Conservation (phyloP, 2,888 invertebrate species). For the Ophraella communa region DNA sequence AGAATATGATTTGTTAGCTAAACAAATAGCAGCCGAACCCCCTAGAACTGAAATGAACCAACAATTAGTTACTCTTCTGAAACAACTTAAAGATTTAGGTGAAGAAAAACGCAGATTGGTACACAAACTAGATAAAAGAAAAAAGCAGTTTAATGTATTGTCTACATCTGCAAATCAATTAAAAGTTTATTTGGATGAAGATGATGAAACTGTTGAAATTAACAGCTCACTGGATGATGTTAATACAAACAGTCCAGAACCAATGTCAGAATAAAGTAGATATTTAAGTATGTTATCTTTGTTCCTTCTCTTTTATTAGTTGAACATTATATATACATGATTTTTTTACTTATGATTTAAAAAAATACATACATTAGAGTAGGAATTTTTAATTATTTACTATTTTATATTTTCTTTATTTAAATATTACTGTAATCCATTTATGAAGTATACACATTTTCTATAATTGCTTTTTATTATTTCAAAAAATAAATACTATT, state of each 20-base stretch:
- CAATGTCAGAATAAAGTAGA: slow-evolving; percentile 53
- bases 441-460: too few relatives aligned
- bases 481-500: too few relatives aligned
- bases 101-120: slow-evolving; percentile 76
- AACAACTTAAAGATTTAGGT: slow-evolving; percentile 74
- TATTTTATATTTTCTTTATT: too few relatives aligned
- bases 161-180: slow-evolving; percentile 87
- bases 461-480: too few relatives aligned
- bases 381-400: too few relatives aligned
- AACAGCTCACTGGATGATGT: slow-evolving; percentile 59
- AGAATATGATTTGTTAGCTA: slow-evolving; percentile 92
- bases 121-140: slow-evolving; percentile 78
- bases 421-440: too few relatives aligned
- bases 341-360: too few relatives aligned
- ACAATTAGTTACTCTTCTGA: slow-evolving; percentile 72
- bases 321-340: background rate
- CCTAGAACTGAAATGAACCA: slow-evolving; percentile 82
- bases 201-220: slow-evolving; percentile 54
- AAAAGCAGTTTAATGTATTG: slow-evolving; percentile 89
- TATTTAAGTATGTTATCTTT: background rate
- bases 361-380: too few relatives aligned
- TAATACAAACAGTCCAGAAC: slow-evolving; percentile 58
- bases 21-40: slow-evolving; percentile 88
- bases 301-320: background rate
- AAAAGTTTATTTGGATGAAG: slow-evolving; percentile 76